Base-by-base conservation (phyloP, 2,113 vertebrate species). In the Corythoichthys haematopterus region DNA sequence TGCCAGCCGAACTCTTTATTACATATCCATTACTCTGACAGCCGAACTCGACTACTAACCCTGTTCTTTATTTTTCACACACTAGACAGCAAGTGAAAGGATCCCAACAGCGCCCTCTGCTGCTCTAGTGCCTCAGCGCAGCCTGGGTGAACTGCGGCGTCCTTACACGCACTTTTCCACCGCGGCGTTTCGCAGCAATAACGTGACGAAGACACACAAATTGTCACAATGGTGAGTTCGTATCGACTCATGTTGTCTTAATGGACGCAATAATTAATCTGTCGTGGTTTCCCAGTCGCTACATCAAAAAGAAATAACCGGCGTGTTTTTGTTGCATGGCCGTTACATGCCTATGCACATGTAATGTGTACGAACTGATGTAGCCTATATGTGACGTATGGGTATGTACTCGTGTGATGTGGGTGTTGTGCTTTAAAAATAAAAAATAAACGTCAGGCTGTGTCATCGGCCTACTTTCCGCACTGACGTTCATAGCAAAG, bases 181-280 rank as follows among this genome's bases (percentile, higher is more conserved):
- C 80, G 65, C 80, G 88, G 91, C 78, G 91, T 79, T 75, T 46
- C 47, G 58, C 75, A 78, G 73, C 76, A 74, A 79, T 69, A 73
- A 70, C 4, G 70, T 57, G 28, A 59, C 38, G 14, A 53, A 76
- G 55, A 69, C 58, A 73, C n/a, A 66, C 77, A 13, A 88, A 83
- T 91, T 90, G 92, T 78, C 90, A 89, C 88, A 85, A 97, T 97
- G 95, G 96, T 96, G 79, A 94, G 95, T 87, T 0, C 0, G 2
- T 1, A 2, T 5, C 0, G 13, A 94, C 84, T 0, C 0, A 2
- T 0, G 1, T 3, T 2, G 11, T 14, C 33, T 51, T 8, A 3
- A 28, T 4, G 38, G 4, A 2, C 7, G 15, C 2, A 10, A 20
- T 4, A 1, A 0, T 9, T 0, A 33, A 2, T 1, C 1, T n/a